Evolutionary conservation across 2,888 invertebrate species (phyloP).

Genomic region (Sturmia bella): DNA sequence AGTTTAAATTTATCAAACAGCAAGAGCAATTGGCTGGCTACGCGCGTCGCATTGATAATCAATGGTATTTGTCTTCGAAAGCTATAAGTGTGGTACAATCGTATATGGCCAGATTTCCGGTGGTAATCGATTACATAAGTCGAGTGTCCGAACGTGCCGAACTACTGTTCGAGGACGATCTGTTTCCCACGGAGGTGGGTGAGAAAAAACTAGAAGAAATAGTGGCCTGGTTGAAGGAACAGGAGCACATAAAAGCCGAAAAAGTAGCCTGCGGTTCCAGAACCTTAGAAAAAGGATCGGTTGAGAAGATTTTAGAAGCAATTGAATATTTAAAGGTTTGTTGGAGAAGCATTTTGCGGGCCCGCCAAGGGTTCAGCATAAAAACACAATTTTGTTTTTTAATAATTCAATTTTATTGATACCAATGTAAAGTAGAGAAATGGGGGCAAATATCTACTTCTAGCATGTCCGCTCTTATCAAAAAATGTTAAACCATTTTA

Average conservation of each 20-base stretch:
- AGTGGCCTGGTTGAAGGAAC: constrained; percentile 87
- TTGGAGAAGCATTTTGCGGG: constrained; percentile 68
- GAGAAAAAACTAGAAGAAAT: constrained; percentile 82
- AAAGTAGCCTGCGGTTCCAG: constrained; percentile 87
- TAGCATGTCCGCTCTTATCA: no score
- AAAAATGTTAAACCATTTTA: no score
- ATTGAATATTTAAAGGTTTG: constrained; percentile 81
- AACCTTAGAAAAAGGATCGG: constrained; percentile 86
- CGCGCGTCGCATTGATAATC: constrained; percentile 86
- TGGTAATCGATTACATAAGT: constrained; percentile 84
- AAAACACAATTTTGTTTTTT: no score
- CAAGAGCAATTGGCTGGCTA: constrained; percentile 90
- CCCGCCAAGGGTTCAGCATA: no score
- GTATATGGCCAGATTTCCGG: constrained; percentile 88
- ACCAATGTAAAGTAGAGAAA: no score
- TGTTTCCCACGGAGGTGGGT: constrained; percentile 84
- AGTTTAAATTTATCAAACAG: constrained; percentile 94
- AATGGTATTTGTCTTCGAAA: constrained; percentile 92
- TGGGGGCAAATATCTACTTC: no score
- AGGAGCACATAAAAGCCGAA: constrained; percentile 85
- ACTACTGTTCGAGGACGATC: constrained; percentile 86
- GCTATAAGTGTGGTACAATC: constrained; percentile 87
- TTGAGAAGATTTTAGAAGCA: constrained; percentile 80
- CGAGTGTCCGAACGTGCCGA: constrained; percentile 83
- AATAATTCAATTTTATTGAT: no score